Evolutionary conservation across 2,888 invertebrate genomes (phyloP).

Genomic region (Stenchaetothrips biformis): DNA sequence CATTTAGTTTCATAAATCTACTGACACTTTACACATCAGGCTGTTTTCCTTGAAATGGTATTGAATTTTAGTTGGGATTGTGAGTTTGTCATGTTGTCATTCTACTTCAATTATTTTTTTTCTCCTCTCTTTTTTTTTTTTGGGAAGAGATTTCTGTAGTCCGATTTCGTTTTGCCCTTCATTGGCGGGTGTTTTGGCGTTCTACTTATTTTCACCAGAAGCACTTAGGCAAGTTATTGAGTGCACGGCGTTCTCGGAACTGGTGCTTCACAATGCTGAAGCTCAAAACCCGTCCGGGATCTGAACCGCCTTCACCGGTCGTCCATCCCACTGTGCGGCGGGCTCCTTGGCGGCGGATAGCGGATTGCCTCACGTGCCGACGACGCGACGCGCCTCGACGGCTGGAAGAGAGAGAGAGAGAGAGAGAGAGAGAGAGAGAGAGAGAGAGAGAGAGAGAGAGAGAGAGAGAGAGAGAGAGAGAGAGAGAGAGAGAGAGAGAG

Average conservation of each 20-base stretch:
- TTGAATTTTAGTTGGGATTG: too few relatives aligned
- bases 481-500: slow-evolving; percentile 17
- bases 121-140: neutral
- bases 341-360: neutral
- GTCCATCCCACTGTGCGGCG: too few relatives aligned
- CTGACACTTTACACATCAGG: too few relatives aligned
- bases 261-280: too few relatives aligned
- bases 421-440: neutral
- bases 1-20: too few relatives aligned
- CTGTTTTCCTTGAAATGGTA: too few relatives aligned
- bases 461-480: slow-evolving; percentile 1
- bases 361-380: neutral
- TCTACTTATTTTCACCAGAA: neutral
- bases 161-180: too few relatives aligned
- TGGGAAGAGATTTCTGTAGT: too few relatives aligned
- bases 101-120: neutral
- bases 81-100: neutral
- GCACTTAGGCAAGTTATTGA: neutral
- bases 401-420: neutral
- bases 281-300: too few relatives aligned
- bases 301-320: too few relatives aligned
- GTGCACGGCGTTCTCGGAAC: too few relatives aligned
- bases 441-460: slow-evolving; percentile 9
- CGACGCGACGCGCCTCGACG: neutral
- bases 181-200: neutral